Base-by-base conservation (phyloP, 2,113 vertebrate species). In the Aphyosemion australe region DNA sequence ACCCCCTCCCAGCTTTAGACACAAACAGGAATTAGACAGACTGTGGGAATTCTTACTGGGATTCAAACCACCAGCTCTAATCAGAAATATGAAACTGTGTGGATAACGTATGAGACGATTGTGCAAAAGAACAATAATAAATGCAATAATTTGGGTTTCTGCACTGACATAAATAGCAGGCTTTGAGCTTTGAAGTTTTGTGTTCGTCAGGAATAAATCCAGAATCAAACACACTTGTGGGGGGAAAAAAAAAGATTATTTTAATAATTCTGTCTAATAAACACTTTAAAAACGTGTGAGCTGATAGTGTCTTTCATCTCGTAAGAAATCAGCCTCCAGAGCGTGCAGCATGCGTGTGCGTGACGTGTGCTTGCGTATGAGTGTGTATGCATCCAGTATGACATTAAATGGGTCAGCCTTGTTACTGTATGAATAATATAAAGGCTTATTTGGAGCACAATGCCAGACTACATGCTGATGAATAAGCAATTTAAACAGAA, bases 11-110 rank as follows among this genome's bases (percentile, higher is more conserved):
- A 59, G 83, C 76, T 86, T 82, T 74, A 80, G 74, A 69, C 81
- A 83, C 69, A 34, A 76, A 62, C 68, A 78, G 79, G 83, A 86
- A 84, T 86, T 84, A 86, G 79, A 61, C 75, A 76, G 76, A 85
- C 81, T 89, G 80, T 87, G 85, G 77, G 83, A 90, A 89, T 89
- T 88, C 85, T 85, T 87, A 78, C 82, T 80, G 70, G 82, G 72
- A 85, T 88, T 84, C 80, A 81, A 81, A 84, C 80, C 62, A 65
- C 53, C 69, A 74, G 82, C 72, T 79, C 85, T 82, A 83, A 87
- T 89, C 76, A 86, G 53, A 74, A 80, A 84, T 1, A 21, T 16
- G 19, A 12, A 53, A 2, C 18, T 12, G 11, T 19, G 53, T 19
- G 19, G 34, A 19, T 56, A 39, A 56, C 39, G 53, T 39, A 5